Conservation (phyloP, 2,888 invertebrate species). For the Antitype chi region DNA sequence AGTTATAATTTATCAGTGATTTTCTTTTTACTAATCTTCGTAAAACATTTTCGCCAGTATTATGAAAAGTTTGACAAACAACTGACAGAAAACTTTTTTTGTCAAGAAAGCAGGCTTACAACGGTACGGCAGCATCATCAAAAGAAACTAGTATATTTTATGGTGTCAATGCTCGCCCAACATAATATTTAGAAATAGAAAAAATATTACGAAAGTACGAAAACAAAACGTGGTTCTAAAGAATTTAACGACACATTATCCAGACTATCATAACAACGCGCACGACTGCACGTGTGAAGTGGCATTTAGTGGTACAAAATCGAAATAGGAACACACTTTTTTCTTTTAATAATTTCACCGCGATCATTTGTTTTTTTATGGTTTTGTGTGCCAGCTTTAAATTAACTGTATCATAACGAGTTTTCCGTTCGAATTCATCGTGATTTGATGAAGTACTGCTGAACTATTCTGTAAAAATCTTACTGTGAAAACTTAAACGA, state of each 20-base stretch:
- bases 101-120: no score
- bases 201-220: neutral
- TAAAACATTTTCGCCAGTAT: neutral
- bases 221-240: slow-evolving; percentile 9
- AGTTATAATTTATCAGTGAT: neutral
- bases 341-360: neutral
- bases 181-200: slow-evolving; percentile 2
- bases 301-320: slow-evolving; percentile 9
- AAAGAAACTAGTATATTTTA: neutral
- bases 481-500: no score
- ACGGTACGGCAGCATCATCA: neutral
- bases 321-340: slow-evolving; percentile 7
- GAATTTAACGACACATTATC: slow-evolving; percentile 26
- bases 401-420: slow-evolving; percentile 16
- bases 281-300: slow-evolving; percentile 30
- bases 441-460: neutral
- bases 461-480: no score
- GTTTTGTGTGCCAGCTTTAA: slow-evolving; percentile 36
- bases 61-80: neutral
- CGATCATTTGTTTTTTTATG: slow-evolving; percentile 38
- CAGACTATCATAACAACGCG: slow-evolving; percentile 13
- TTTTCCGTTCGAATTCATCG: neutral
- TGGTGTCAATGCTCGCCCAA: neutral
- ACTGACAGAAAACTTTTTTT: neutral
- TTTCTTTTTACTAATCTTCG: neutral